Percentiles rank a stretch among this genome's conserved stretches.
Evolutionary conservation across 2,113 vertebrate species (phyloP).

Genomic region (Cygnus atratus): DNA sequence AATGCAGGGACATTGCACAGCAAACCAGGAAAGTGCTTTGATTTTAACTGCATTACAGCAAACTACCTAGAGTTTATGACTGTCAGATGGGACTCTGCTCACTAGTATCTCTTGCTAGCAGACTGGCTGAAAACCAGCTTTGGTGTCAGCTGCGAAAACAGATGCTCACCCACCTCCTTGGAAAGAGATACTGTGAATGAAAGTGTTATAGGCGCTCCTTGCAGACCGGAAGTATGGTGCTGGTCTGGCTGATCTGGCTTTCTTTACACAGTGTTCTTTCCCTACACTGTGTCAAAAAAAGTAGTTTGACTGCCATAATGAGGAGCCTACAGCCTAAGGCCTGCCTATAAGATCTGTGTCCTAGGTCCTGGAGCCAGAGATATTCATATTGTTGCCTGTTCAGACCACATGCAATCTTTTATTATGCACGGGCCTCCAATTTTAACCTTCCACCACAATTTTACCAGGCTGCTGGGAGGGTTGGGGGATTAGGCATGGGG

Average conservation of each 20-base stretch:
- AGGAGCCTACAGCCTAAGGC: too few species aligned
- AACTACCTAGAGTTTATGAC: neutral
- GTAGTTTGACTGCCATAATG: too few species aligned
- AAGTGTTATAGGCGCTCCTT: neutral
- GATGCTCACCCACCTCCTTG: slow-evolving; percentile 1
- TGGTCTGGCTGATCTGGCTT: neutral
- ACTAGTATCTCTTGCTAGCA: neutral
- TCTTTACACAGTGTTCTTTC: neutral
- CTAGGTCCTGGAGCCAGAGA: neutral
- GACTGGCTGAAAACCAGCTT: neutral
- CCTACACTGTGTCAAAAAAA: too few species aligned
- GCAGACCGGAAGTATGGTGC: neutral
- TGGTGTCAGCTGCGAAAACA: slow-evolving; percentile 2
- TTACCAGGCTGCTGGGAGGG: neutral
- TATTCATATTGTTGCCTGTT: neutral
- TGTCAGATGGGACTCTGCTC: neutral
- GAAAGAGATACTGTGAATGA: neutral
- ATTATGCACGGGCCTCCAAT: neutral
- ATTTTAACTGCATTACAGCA: slow-evolving; percentile 10
- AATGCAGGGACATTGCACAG: neutral
- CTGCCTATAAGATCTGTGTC: too few species aligned
- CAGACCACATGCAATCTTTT: neutral
- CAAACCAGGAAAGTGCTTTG: neutral
- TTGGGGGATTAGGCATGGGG: neutral
- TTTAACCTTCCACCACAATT: neutral